Evolutionary conservation across 2,888 invertebrate species (phyloP), one percentile per base, ranked within the genome.

Genomic region (Cheilosia grossa): DNA sequence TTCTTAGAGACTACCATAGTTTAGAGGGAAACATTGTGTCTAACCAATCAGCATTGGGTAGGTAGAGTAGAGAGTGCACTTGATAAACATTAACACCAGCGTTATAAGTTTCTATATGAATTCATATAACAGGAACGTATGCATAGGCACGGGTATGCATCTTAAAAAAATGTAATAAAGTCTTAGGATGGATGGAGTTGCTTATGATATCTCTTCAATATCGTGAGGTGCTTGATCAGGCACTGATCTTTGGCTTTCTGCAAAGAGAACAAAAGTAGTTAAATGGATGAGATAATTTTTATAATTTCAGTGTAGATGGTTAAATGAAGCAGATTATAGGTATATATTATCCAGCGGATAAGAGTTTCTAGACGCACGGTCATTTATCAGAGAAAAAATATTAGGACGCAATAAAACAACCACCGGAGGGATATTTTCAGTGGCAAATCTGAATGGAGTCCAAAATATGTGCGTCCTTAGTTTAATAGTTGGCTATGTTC

Each of bases 201-300:
- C 33, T 88, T 88, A 88, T 86, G 87, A 88, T 78, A 88, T 87
- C 51, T 88, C 87, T 72, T 88, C 87, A 51, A 87, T 86, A 74
- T 88, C 87, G 37, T 85, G 87, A 15, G 86, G 86, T 21, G 73
- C 47, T 80, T 82, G 86, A 54, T 66, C 86, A 21, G 88, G 87
- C 64, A 86, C 88, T 75, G 87, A 79, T 63, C 79, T 67, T 58
- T 88, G 89, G 15, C 86, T 82, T 42, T 88, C 88, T 88, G 88
- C 4, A 88, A 88, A 69, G 47, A 75, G 19, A 82, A 42, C 58
- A 49, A 9, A 27, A 67, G 59, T 3, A 13, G 7, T 10, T 13
- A n/a, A 64, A 37, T 75, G 10, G 19, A 9, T 17, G 4, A 69
- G 40, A 13, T 4, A 37, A 9, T 0, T 13, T 37, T 37, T 37